Evolutionary conservation across 2,797 vertebrate genomes (phyloP), one percentile per base, ranked within the genome.

Genomic region (Sphenopsis melanotis): DNA sequence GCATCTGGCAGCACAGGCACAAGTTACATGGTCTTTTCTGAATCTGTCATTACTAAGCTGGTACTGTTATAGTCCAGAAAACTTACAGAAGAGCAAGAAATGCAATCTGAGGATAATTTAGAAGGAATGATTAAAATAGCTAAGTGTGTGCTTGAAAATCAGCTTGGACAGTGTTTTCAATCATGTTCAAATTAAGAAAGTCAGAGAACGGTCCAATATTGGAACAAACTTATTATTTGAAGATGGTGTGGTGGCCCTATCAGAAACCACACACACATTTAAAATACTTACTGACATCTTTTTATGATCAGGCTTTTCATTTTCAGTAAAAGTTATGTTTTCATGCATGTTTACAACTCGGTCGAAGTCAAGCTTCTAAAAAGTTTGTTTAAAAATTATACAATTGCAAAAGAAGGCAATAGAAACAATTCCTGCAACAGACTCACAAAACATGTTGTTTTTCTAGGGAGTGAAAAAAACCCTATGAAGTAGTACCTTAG

Each of bases 61-160:
- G 9, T 76, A 63, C 26, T 61, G 53, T 69, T 83, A 34, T 20
- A 30, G n/a, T 74, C 44, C 41, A 63, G 53, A 70, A 85, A 90
- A 65, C 23, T 39, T 78, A 65, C 6, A 27, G 64, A 92, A 52
- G 63, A 83, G 14, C 37, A 61, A 92, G 65, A 87, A 89, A 64
- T 60, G 50, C 61, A 94, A 78, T 75, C 72, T 78, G 83, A 93
- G 46, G 72, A 60, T 75, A 87, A 86, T 89, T 96, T 88, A 65
- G 61, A 56, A 68, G 24, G 61, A 93, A 57, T 47, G 3, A 88
- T 83, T 86, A 55, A 80, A 94, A 93, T 46, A 87, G 36, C 52
- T 80, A 39, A 68, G 32, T 32, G 24, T 17, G 30, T 86, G 57
- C 53, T 89, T 88, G 72, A 88, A 87, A 89, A 88, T 86, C 46